Percentiles rank a stretch among this genome's conserved stretches.
phyloP scores from a whole-genome alignment of 2,888 invertebrate species.

The Listrodromus nycthemerus region DNA sequence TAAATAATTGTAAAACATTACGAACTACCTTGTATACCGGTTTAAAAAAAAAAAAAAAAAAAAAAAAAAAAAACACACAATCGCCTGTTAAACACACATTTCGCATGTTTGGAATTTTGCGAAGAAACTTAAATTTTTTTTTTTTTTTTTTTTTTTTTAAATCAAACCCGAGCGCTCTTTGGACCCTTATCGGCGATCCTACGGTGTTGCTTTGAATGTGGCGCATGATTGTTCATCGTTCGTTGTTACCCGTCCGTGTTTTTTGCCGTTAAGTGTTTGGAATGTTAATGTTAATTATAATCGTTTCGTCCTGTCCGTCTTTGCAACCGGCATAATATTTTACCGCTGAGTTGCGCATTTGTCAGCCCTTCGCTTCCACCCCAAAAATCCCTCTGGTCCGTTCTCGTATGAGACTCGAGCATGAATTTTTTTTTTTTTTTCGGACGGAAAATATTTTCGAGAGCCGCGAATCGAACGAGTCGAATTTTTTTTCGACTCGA shows the following conservation, averaged over 20 bases:
- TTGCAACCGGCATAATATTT: slow-evolving; percentile 30
- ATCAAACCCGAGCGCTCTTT: background rate
- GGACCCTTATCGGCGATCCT: slow-evolving; percentile 13
- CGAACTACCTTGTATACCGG: slow-evolving; percentile 22
- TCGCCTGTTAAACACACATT: slow-evolving; percentile 54
- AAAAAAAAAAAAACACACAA: slow-evolving; percentile 18
- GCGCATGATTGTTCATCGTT: slow-evolving; percentile 48
- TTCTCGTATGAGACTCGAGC: slow-evolving; percentile 47
- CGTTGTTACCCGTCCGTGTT: slow-evolving; percentile 24
- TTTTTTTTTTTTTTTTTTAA: background rate
- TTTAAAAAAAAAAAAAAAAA: background rate
- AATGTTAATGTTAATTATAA: slow-evolving; percentile 44
- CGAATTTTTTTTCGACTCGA: background rate
- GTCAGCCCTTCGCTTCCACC: background rate
- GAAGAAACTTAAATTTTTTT: background rate
- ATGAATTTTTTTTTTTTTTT: slow-evolving; percentile 33
- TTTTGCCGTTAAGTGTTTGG: background rate
- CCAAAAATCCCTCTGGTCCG: background rate
- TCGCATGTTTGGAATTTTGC: slow-evolving; percentile 53
- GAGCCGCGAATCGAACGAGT: background rate
- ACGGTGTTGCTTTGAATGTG: slow-evolving; percentile 48
- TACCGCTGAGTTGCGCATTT: background rate
- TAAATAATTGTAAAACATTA: slow-evolving; percentile 19
- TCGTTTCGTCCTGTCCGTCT: slow-evolving; percentile 9
- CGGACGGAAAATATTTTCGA: slow-evolving; percentile 9